Base-by-base conservation (phyloP, 2,888 invertebrate genomes). In the Erannis defoliaria region DNA sequence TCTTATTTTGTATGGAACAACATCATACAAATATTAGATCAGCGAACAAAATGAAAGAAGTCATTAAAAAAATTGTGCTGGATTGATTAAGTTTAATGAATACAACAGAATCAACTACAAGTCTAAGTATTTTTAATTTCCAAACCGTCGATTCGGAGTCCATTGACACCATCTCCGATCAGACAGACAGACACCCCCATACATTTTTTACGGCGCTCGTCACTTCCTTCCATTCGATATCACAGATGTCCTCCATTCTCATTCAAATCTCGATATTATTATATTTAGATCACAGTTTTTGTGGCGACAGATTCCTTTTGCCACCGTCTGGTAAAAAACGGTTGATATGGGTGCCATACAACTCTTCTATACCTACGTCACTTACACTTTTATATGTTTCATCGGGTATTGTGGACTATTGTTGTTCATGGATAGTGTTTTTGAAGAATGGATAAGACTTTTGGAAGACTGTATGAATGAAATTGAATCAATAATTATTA, bases 231-330 rank as follows among this genome's bases (percentile, higher is more conserved):
- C 80, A 81, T 78, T 73, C 73, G 68, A 70, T 64, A 71, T 70
- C 76, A 75, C 89, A 88, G 87, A 88, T 89, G 89, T 80, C 77
- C 60, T 26, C 72, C 77, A 84, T 88, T 86, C 84, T 78, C 80
- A 89, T 81, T 85, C 84, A 84, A 89, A 89, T 88, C 77, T 73
- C 75, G 73, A 72, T 74, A 75, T 82, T 81, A 86, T 89, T 89
- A 88, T 88, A 89, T 88, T 87, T 86, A 86, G 88, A 88, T 88
- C 81, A 79, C 75, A 76, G 76, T 81, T 81, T 81, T 77, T 78
- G 59, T 71, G 45, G 56, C 31, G 46, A 73, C 67, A 74, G 67
- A 69, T 61, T 58, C 29, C 40, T 59, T 59, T 59, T 69, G 77
- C 68, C 70, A 72, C 70, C 48, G 73, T 72, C 70, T 68, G 66